These are phyloP conservation scores for Drosophila repleta DNA, from an alignment of 1,140 invertebrate genomes.

Conservation along the genomic window DNA sequence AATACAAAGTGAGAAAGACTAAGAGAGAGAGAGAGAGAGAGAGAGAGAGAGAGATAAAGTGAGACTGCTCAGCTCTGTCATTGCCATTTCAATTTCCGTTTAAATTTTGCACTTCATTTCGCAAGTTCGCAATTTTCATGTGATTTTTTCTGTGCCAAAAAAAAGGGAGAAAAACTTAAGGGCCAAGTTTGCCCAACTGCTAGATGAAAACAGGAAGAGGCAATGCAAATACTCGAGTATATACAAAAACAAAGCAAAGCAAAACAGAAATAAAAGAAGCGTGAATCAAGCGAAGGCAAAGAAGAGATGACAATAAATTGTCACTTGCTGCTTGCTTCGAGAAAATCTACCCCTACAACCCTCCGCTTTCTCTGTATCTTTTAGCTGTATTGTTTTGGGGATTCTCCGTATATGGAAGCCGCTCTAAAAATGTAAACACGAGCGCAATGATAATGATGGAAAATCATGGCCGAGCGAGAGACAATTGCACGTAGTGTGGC, in stretches of 20 bases:
- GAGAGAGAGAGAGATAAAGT: slow-evolving; percentile 17
- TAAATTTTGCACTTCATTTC: slow-evolving; percentile 83
- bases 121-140: slow-evolving; percentile 80
- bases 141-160: slow-evolving; percentile 34
- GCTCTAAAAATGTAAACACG: slow-evolving; percentile 73
- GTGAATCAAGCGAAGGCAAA: slow-evolving; percentile 51
- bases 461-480: slow-evolving; percentile 73
- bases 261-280: slow-evolving; percentile 53
- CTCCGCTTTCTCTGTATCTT: neutral
- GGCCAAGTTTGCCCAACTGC: slow-evolving; percentile 42
- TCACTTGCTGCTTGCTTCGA: slow-evolving; percentile 44
- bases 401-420: slow-evolving; percentile 20
- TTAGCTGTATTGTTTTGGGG: slow-evolving; percentile 14
- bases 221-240: slow-evolving; percentile 73
- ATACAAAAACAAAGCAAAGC: slow-evolving; percentile 52
- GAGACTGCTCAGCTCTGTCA: slow-evolving; percentile 70
- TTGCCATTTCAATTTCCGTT: slow-evolving; percentile 82
- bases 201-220: slow-evolving; percentile 52
- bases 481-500: slow-evolving; percentile 71
- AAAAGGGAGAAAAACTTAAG: slow-evolving; percentile 28
- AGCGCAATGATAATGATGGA: slow-evolving; percentile 79
- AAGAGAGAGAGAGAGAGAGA: neutral
- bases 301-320: slow-evolving; percentile 80
- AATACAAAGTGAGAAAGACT: slow-evolving; percentile 21
- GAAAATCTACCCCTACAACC: neutral